phyloP scores from a whole-genome alignment of 2,888 invertebrate species.

The Agrenia bidenticulata region DNA sequence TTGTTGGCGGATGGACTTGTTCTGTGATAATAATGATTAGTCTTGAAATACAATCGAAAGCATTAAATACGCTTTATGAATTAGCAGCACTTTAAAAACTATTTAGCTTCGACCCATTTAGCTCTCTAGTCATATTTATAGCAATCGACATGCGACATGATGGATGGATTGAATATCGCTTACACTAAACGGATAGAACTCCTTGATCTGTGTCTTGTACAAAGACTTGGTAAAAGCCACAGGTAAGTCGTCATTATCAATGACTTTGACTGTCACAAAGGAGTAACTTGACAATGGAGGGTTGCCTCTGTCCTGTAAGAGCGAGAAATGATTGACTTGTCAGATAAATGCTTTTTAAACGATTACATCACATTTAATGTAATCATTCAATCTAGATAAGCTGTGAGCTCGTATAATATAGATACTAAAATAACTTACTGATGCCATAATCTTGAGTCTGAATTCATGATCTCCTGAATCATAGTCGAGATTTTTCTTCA shows the following conservation, averaged over 20 bases:
- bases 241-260: constrained; percentile 77
- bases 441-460: constrained; percentile 71
- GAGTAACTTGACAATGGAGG: constrained; percentile 73
- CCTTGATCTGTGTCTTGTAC: constrained; percentile 77
- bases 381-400: too few species aligned
- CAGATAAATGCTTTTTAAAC: constrained; percentile 13
- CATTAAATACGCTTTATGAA: background rate
- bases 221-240: constrained; percentile 72
- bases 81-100: background rate
- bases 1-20: constrained; percentile 69
- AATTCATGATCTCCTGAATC: constrained; percentile 78
- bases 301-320: constrained; percentile 72
- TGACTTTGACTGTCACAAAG: constrained; percentile 69
- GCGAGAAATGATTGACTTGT: constrained; percentile 19
- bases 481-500: constrained; percentile 74
- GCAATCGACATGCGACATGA: too few species aligned
- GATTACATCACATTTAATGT: background rate
- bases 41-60: background rate
- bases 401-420: background rate
- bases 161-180: too few species aligned
- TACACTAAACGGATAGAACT: constrained; percentile 78
- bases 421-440: constrained; percentile 61
- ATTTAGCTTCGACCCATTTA: too few species aligned
- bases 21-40: constrained; percentile 62
- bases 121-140: too few species aligned